These are phyloP conservation scores for Prunella himalayana DNA, from an alignment of 2,113 vertebrate species.

Conservation along the genomic window DNA sequence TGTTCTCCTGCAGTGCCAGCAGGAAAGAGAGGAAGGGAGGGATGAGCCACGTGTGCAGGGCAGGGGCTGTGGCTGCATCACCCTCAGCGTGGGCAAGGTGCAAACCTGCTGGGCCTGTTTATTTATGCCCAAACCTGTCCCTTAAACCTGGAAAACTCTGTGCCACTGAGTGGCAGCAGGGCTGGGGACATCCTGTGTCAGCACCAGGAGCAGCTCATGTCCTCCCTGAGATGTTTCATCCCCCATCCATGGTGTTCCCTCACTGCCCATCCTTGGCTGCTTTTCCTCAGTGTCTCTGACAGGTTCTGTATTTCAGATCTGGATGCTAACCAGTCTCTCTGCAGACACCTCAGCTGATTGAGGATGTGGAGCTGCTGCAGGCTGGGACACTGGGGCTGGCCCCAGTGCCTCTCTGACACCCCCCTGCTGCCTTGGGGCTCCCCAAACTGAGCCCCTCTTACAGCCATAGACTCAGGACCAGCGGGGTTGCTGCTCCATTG, in stretches of 20 bases:
- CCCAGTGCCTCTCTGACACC: too few relatives aligned
- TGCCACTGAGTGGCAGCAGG: not conserved
- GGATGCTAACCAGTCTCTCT: not conserved
- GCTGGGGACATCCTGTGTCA: not conserved
- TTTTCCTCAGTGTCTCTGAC: not conserved
- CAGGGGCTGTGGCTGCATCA: not conserved
- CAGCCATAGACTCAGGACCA: accelerated
- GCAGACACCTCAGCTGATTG: not conserved
- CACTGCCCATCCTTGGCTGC: not conserved
- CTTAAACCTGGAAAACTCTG: not conserved
- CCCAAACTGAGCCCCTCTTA: not conserved
- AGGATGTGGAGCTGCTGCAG: not conserved
- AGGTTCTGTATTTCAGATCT: not conserved
- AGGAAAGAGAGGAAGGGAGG: not conserved
- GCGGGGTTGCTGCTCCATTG: accelerated
- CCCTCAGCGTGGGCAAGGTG: not conserved
- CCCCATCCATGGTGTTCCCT: not conserved
- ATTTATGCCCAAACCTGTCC: not conserved
- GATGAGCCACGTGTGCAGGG: not conserved
- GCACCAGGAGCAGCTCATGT: not conserved
- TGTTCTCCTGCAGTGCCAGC: not conserved
- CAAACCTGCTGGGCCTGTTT: not conserved
- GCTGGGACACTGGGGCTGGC: not conserved
- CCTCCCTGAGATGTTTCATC: not conserved
- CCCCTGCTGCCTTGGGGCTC: not conserved